A percentile compares a stretch with the other conserved stretches of the same genome.
Evolutionary conservation across 2,113 vertebrate genomes (phyloP).

Genomic region (Bostrychus sinensis): DNA sequence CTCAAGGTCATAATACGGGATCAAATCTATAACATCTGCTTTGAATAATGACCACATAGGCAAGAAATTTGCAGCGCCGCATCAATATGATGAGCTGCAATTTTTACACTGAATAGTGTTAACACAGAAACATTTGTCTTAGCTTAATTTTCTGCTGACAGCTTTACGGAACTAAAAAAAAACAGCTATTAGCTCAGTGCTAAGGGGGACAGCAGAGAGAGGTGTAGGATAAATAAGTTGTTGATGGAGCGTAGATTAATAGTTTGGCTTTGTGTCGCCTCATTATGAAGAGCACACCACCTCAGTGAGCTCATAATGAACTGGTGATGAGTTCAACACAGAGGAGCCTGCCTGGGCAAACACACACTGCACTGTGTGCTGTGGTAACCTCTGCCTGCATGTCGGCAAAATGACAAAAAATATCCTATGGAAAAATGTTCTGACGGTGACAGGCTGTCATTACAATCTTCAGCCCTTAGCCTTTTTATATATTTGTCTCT

Average conservation of each 20-base stretch:
- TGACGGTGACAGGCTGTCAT: conserved; percentile 44
- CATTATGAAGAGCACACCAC: conserved; percentile 40
- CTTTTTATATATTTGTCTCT: conserved; percentile 26
- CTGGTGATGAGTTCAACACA: conserved; percentile 55
- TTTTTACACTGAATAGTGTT: conserved; percentile 59
- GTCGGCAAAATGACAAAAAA: conserved; percentile 4
- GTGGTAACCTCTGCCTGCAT: conserved; percentile 10
- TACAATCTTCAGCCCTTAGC: conserved; percentile 33
- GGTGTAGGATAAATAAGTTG: conserved; percentile 52
- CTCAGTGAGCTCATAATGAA: conserved; percentile 51
- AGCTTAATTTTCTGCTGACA: conserved; percentile 66
- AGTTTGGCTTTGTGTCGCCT: conserved; percentile 42
- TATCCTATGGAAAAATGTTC: conserved; percentile 14
- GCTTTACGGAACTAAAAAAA: conserved; percentile 48
- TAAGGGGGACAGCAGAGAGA: conserved; percentile 23
- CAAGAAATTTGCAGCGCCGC: conserved; percentile 68
- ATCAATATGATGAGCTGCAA: conserved; percentile 62
- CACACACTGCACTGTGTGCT: conserved; percentile 44
- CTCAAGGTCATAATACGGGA: conserved; percentile 74
- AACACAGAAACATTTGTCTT: conserved; percentile 60
- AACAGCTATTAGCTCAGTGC: conserved; percentile 28
- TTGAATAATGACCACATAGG: conserved; percentile 77
- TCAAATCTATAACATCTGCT: conserved; percentile 79
- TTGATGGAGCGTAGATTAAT: conserved; percentile 56
- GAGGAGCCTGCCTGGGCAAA: conserved; percentile 38